phyloP scores from a whole-genome alignment of 2,113 vertebrate species.

The Chaetodon auriga region DNA sequence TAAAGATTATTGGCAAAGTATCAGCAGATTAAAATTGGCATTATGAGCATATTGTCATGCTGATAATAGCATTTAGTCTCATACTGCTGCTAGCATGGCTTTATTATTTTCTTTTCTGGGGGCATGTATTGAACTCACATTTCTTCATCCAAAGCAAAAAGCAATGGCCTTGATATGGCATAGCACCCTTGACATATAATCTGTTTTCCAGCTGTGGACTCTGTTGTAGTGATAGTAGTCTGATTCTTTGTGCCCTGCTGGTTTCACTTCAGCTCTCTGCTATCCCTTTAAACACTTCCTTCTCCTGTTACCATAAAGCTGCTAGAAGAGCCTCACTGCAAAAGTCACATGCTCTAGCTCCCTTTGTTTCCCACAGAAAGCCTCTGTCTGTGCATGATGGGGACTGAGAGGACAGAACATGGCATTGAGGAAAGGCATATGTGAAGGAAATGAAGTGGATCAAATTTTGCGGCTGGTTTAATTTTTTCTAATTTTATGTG shows the following conservation, averaged over 20 bases:
- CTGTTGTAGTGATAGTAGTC: neutral
- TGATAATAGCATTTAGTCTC: neutral
- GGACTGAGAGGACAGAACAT: neutral
- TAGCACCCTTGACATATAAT: neutral
- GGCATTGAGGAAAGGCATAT: neutral
- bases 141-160: neutral
- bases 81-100: neutral
- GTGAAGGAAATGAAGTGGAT: neutral
- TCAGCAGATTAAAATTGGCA: too few species aligned
- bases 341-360: constrained; percentile 83
- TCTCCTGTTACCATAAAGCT: constrained; percentile 76
- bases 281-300: constrained; percentile 77
- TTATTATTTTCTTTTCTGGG: too few species aligned
- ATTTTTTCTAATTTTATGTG: neutral
- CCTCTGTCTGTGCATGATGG: constrained; percentile 8
- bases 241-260: constrained; percentile 16
- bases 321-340: constrained; percentile 68
- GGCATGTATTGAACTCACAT: neutral
- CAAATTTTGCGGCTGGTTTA: neutral
- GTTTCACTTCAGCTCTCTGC: constrained; percentile 54
- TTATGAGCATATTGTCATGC: neutral
- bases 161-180: neutral
- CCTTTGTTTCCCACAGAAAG: constrained; percentile 71
- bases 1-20: too few species aligned
- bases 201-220: constrained; percentile 5